Base-by-base conservation (phyloP, 2,888 invertebrate species). In the Galerucella pusilla region DNA sequence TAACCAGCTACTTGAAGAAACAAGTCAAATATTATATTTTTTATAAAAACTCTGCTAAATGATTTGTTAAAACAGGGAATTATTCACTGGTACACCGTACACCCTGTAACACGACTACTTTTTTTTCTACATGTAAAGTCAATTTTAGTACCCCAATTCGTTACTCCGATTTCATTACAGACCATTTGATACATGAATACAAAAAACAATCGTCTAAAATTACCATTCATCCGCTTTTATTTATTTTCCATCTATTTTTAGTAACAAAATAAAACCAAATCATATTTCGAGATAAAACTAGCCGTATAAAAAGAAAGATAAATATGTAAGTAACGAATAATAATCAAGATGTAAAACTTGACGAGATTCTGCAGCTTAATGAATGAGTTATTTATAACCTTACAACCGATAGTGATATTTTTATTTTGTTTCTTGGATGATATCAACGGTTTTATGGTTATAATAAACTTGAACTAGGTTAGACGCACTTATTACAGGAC, bases 301-400 rank as follows among this genome's bases (percentile, higher is more conserved):
- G 57, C 57, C 9, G 57, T 20, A 20, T 6, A 20, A 72, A 46
- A 59, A 14, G 25, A 52, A 49, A 59, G 60, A 74, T 52, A 57
- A n/a, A 14, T 28, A 60, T 6, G 61, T 59, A 42, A 61, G 64
- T 66, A 74, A 65, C 64, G 65, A 68, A 57, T 49, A 63, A 65
- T 73, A 45, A 73, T 68, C 63, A 70, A 69, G 74, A 73, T 68
- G 54, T 77, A 73, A 70, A 75, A 77, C 72, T 67, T 63, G 66
- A 68, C 54, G 71, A 69, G 67, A 70, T 52, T 60, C 61, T 42
- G 60, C 54, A 25, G 59, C 16, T 65, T 70, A 69, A 75, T 77
- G 75, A 77, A 77, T 75, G 77, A 66, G 75, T 74, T 77, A 77
- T 77, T 77, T 77, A 75, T 75, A 77, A 68, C 65, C 71, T 77